phyloP scores from a whole-genome alignment of 2,797 vertebrate species.

The Amphiprion clarkii region DNA sequence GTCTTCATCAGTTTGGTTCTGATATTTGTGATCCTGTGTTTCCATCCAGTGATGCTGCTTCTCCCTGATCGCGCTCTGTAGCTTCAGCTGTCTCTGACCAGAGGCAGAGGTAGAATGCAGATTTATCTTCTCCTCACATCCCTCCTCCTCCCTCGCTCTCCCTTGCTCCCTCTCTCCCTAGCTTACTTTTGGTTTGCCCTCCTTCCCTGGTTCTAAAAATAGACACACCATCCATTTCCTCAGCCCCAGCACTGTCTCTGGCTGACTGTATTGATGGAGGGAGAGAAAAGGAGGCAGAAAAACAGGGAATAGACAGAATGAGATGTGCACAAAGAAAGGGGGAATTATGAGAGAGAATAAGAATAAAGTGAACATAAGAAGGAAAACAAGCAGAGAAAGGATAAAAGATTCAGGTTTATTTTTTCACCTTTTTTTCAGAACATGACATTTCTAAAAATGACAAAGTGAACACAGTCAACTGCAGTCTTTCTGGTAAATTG shows the following conservation, averaged over 20 bases:
- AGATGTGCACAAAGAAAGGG: not conserved
- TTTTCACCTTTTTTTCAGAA: not conserved
- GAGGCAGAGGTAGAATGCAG: conserved; percentile 75
- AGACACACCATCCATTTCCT: conserved; percentile 81
- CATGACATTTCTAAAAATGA: conserved; percentile 1
- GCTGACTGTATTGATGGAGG: conserved; percentile 73
- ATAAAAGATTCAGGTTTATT: not conserved
- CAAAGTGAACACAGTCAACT: not conserved
- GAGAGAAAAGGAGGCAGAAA: conserved; percentile 28
- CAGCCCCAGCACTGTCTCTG: conserved; percentile 67
- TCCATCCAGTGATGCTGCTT: conserved; percentile 54
- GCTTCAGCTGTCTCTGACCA: conserved; percentile 72
- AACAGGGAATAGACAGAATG: conserved; percentile 3
- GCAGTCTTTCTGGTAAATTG: conserved; percentile 8
- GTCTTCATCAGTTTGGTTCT: conserved; percentile 20
- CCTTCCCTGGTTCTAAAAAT: conserved; percentile 84
- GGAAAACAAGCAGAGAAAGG: not conserved
- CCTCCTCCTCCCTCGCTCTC: conserved; percentile 51
- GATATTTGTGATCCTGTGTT: conserved; percentile 30
- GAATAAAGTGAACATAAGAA: conserved; percentile 1
- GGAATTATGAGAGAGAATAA: not conserved
- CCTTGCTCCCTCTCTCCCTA: conserved; percentile 47
- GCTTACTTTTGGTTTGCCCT: conserved; percentile 80
- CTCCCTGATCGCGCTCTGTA: conserved; percentile 28
- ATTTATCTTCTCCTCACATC: conserved; percentile 75